phyloP scores from a whole-genome alignment of 2,113 vertebrate genomes.

The Mirounga angustirostris region DNA sequence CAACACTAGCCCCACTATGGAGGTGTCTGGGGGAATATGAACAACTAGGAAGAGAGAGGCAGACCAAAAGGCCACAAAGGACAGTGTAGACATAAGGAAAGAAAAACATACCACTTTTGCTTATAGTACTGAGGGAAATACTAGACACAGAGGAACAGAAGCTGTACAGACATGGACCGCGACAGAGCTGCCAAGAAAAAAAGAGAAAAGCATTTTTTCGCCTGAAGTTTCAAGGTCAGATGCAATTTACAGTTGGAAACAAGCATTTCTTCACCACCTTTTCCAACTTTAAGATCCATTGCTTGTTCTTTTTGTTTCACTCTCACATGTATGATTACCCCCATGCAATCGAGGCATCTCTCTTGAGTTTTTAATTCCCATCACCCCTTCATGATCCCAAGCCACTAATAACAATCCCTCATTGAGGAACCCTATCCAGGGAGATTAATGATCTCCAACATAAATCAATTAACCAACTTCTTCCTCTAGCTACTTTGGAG shows the following conservation, averaged over 20 bases:
- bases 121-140: conserved; percentile 94
- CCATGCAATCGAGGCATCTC: background rate
- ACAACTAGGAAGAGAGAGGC: conserved; percentile 42
- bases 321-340: background rate
- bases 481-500: background rate
- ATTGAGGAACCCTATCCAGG: background rate
- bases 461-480: background rate
- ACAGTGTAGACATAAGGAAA: conserved; percentile 85
- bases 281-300: background rate
- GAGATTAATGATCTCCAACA: background rate
- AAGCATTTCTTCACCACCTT: background rate
- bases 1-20: background rate
- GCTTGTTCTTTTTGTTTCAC: background rate
- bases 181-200: conserved; percentile 92
- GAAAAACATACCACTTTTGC: conserved; percentile 93
- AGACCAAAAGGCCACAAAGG: conserved; percentile 72
- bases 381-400: background rate
- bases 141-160: conserved; percentile 94
- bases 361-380: conserved; percentile 4
- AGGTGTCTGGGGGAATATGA: background rate
- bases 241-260: background rate
- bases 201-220: conserved; percentile 84
- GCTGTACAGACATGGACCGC: conserved; percentile 90
- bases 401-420: background rate
- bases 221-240: conserved; percentile 79